These are phyloP conservation scores for Amiota communis DNA, from an alignment of 2,888 invertebrate species.

Conservation along the genomic window DNA sequence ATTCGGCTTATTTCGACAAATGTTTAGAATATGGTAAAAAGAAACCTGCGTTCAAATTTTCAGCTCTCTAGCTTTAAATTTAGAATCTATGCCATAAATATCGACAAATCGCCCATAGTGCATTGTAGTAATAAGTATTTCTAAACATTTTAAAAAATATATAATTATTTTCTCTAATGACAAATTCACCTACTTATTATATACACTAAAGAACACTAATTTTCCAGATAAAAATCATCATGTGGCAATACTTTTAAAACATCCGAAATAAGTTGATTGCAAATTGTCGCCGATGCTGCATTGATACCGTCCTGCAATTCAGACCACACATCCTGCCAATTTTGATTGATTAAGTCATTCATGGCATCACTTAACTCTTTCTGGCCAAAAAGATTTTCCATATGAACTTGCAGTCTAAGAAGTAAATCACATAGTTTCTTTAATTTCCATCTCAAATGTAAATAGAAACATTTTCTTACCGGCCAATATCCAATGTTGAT, in stretches of 20 bases:
- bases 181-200: no score
- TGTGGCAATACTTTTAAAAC: constrained; percentile 50
- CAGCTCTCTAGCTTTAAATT: no score
- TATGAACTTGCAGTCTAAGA: constrained; percentile 52
- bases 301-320: constrained; percentile 56
- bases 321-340: constrained; percentile 64
- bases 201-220: constrained; percentile 20
- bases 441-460: background rate
- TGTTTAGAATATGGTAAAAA: no score
- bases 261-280: constrained; percentile 40
- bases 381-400: constrained; percentile 61
- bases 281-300: constrained; percentile 45
- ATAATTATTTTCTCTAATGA: no score
- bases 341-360: constrained; percentile 59
- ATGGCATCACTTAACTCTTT: constrained; percentile 52
- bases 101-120: no score
- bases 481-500: constrained; percentile 47
- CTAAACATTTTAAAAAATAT: no score
- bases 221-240: constrained; percentile 55
- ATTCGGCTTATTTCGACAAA: no score
- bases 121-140: no score
- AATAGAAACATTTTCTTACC: constrained; percentile 48
- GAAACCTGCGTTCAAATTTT: no score
- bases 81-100: no score
- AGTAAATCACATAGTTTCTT: background rate